Conservation (phyloP, 2,113 vertebrate species). For the Neomonachus schauinslandi region DNA sequence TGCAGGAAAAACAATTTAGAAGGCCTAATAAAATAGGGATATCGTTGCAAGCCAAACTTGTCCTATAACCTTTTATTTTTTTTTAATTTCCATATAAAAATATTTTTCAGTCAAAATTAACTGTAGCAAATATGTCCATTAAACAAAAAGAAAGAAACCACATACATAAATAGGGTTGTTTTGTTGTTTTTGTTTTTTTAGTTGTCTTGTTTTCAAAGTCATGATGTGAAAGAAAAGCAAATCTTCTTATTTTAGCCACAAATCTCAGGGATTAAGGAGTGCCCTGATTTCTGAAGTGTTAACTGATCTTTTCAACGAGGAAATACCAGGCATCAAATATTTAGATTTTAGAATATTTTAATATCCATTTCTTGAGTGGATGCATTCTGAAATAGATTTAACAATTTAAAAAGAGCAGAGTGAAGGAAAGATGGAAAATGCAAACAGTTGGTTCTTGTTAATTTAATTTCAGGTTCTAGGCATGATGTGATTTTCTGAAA, state of each 20-base stretch:
- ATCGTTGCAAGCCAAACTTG: not conserved
- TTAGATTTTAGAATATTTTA: conserved; percentile 50
- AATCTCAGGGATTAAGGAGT: not conserved
- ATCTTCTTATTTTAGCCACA: conserved; percentile 34
- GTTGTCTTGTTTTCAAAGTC: conserved; percentile 7
- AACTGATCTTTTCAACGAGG: not conserved
- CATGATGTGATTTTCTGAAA: not conserved
- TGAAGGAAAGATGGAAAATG: conserved; percentile 21
- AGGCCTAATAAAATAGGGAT: not conserved
- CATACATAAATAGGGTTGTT: not conserved
- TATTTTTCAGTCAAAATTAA: conserved; percentile 2
- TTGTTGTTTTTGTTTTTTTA: not conserved
- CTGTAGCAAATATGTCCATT: not conserved
- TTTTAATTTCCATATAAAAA: conserved; percentile 46
- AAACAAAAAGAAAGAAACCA: not conserved
- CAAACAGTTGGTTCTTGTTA: not conserved
- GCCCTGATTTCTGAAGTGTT: not conserved
- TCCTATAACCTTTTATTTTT: not conserved
- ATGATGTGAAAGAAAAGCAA: not conserved
- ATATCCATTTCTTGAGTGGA: conserved; percentile 36
- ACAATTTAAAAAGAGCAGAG: conserved; percentile 55
- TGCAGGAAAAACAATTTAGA: not conserved
- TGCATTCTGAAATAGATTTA: conserved; percentile 62
- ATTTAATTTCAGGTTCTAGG: not conserved
- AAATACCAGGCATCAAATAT: not conserved